Evolutionary conservation across 2,113 vertebrate species (phyloP), one percentile per base, ranked within the genome.

Genomic region (Nothoprocta perdicaria): DNA sequence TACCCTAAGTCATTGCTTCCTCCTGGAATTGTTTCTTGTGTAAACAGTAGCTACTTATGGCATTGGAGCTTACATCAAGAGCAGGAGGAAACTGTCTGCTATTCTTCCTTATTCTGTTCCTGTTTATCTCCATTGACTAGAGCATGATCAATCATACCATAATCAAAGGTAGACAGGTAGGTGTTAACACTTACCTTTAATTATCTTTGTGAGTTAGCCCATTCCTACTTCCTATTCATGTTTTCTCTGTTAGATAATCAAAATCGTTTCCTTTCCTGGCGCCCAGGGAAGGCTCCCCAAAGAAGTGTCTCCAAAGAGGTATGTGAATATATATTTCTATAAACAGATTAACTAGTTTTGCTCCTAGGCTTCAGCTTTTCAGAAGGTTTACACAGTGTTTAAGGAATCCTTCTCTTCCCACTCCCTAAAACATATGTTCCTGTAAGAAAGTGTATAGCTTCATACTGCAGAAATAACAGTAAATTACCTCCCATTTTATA

Each of bases 311-410:
- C 26, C 43, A 79, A 79, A 78, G n/a, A 48, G 8, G 21, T 72
- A 35, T 66, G 46, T 21, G 12, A 61, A 88, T 48, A 74, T 55
- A 50, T 78, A 52, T 91, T 67, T 88, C 38, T 86, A 68, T 67
- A 67, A 94, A 94, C 24, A 84, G 60, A 80, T 83, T 87, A 89
- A 71, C 60, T 21, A 63, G 23, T 21, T 92, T 82, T 94, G 31
- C 19, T 88, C 7, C 8, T 57, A 16, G 46, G 9, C 77, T 84
- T 79, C 65, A 69, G 24, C 29, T 84, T 88, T 75, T 76, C 43
- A 80, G 72, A 94, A 79, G 46, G 9, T 48, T 48, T 48, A 48
- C 19, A 48, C 9, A 21, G 21, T 48, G 7, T 55, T 29, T 55
- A 55, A 55, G 27, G 53, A 55, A 16, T 55, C 53, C 27, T 55